Evolutionary conservation across 2,113 vertebrate species (phyloP), one percentile per base, ranked within the genome.

Genomic region (Suricata suricatta): DNA sequence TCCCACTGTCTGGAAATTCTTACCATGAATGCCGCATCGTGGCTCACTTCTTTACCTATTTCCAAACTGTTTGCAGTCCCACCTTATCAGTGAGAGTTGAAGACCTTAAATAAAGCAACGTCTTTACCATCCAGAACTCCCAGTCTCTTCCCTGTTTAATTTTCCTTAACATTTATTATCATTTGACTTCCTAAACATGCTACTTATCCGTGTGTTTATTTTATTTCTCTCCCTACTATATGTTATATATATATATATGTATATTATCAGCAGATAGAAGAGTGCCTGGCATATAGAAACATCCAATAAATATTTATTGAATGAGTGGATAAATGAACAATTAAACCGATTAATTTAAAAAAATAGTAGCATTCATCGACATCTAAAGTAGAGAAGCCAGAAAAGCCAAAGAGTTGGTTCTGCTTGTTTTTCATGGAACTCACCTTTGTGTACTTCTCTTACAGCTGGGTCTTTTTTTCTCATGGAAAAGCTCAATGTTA

Each of bases 61-160:
- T 25, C 33, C 10, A 68, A 31, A n/a, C 17, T 44, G 13, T 16
- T n/a, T 7, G 9, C 0, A 2, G 1, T 66, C 15, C 3, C 10
- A 41, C 17, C 21, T 84, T 72, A 17, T 23, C 29, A 63, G 10
- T 92, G 71, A 88, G 5, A 94, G 27, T 19, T 64, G 8, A 54
- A 82, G 12, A 89, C 3, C 14, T 14, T 66, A 8, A 13, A n/a
- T 72, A 66, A 60, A 79, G 21, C 2, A 31, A 0, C 25, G 33
- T 74, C 0, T 33, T 87, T 10, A 68, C 3, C n/a, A 16, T 14
- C 10, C 7, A 52, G 0, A 33, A 41, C 5, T 68, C 14, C 8
- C 1, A n/a, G 25, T 54, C 8, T 5, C 25, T 72, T 72, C 16
- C 50, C 7, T 77, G n/a, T 19, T 64, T 52, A 66, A 16, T 15